A percentile compares a stretch with the other conserved stretches of the same genome.
Evolutionary conservation across 2,797 vertebrate genomes (phyloP).

Genomic region (Taeniopygia guttata): DNA sequence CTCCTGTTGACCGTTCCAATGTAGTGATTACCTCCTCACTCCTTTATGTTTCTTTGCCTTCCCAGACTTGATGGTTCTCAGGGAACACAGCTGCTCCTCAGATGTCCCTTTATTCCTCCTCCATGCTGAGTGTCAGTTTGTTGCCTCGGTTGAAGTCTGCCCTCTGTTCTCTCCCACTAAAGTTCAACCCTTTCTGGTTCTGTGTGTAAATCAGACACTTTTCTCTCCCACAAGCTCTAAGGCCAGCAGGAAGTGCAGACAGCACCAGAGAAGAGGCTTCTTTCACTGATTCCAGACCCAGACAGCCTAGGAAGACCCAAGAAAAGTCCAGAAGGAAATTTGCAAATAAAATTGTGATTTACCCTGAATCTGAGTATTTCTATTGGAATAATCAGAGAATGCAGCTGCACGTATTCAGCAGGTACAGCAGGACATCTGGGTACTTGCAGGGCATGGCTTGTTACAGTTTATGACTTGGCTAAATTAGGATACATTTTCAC

Average conservation of each 20-base stretch:
- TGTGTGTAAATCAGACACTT: background rate
- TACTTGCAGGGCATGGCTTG: background rate
- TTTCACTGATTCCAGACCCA: background rate
- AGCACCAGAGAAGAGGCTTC: background rate
- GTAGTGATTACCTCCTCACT: background rate
- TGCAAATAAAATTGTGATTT: background rate
- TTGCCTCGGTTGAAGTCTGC: background rate
- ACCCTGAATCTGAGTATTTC: background rate
- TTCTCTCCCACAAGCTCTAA: background rate
- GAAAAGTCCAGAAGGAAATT: background rate
- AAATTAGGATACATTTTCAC: background rate
- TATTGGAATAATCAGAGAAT: background rate
- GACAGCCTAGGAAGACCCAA: background rate
- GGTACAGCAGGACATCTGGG: background rate
- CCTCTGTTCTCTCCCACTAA: conserved; percentile 13
- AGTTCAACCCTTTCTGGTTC: background rate
- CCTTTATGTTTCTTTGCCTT: background rate
- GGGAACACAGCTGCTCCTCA: conserved; percentile 36
- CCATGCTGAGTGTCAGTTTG: background rate
- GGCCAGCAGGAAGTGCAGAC: background rate
- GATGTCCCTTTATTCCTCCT: conserved; percentile 26
- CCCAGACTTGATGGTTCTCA: background rate
- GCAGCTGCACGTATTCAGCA: background rate
- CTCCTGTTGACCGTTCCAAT: background rate
- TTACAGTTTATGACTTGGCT: background rate